A percentile compares a stretch with the other conserved stretches of the same genome.
These are phyloP conservation scores for Drosophila merina DNA, from an alignment of 2,888 invertebrate genomes.

Conservation along the genomic window DNA sequence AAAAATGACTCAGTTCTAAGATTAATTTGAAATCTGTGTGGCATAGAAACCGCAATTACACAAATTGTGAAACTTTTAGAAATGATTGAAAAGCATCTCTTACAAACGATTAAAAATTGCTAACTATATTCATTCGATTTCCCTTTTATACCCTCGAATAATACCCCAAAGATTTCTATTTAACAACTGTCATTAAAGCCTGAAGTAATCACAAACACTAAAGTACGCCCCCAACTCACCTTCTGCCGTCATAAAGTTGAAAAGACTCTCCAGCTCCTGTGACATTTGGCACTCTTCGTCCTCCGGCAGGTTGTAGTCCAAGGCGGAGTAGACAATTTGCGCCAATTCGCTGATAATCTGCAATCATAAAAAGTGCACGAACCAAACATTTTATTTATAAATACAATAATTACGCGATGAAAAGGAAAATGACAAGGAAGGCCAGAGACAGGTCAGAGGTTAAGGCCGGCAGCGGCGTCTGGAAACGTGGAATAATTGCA, in stretches of 20 bases:
- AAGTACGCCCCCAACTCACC: constrained; percentile 84
- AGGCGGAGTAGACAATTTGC: constrained; percentile 92
- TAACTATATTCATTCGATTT: neutral
- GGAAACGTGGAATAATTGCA: constrained; percentile 15
- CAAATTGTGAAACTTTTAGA: neutral
- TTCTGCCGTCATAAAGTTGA: constrained; percentile 92
- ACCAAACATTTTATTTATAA: constrained; percentile 4
- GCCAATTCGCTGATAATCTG: constrained; percentile 93
- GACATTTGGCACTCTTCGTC: constrained; percentile 95
- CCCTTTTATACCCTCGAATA: neutral
- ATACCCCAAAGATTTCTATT: neutral
- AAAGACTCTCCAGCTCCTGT: constrained; percentile 92
- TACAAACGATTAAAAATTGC: no score
- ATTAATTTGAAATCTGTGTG: neutral
- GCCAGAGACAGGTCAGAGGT: constrained; percentile 30
- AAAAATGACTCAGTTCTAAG: neutral
- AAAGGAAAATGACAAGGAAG: constrained; percentile 8
- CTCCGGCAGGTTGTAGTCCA: constrained; percentile 94
- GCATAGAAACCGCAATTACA: neutral
- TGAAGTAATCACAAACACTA: neutral
- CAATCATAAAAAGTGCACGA: constrained; percentile 53
- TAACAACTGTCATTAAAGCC: neutral
- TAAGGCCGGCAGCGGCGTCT: constrained; percentile 46
- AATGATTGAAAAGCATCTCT: neutral
- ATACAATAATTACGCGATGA: constrained; percentile 16